Percentiles rank a stretch among this genome's conserved stretches.
Evolutionary conservation across 2,888 invertebrate genomes (phyloP).

Genomic region (Tipula confusa): DNA sequence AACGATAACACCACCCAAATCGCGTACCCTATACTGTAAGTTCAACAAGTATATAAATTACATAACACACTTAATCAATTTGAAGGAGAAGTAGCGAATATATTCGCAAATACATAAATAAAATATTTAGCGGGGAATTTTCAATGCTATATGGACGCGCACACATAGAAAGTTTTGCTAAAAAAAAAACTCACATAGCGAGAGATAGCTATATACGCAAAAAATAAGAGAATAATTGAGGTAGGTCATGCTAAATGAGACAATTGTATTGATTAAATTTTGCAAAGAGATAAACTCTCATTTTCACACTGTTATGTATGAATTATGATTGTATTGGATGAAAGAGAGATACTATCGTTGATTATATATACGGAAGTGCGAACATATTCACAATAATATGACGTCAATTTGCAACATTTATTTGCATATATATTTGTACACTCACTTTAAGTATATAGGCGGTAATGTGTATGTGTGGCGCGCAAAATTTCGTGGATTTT

Average conservation of each 20-base stretch:
- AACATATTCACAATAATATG: neutral
- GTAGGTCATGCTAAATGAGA: neutral
- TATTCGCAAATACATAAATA: neutral
- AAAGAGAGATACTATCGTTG: neutral
- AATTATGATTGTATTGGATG: neutral
- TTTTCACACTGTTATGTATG: neutral
- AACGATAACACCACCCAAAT: neutral
- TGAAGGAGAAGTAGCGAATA: neutral
- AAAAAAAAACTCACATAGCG: neutral
- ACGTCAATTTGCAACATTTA: neutral
- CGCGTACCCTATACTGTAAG: neutral
- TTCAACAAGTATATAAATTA: constrained; percentile 1
- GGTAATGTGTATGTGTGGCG: neutral
- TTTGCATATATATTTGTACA: neutral
- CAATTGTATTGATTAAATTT: constrained; percentile 16
- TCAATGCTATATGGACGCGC: neutral
- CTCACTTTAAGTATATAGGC: too few relatives aligned
- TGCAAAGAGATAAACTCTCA: constrained; percentile 14
- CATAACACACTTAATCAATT: neutral
- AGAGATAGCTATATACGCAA: neutral
- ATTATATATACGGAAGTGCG: neutral
- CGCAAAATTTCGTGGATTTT: neutral
- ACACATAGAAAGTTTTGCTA: neutral
- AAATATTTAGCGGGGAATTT: neutral
- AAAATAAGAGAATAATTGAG: neutral